These are phyloP conservation scores for Podarcis raffonei DNA, from an alignment of 2,113 vertebrate genomes.

Conservation along the genomic window DNA sequence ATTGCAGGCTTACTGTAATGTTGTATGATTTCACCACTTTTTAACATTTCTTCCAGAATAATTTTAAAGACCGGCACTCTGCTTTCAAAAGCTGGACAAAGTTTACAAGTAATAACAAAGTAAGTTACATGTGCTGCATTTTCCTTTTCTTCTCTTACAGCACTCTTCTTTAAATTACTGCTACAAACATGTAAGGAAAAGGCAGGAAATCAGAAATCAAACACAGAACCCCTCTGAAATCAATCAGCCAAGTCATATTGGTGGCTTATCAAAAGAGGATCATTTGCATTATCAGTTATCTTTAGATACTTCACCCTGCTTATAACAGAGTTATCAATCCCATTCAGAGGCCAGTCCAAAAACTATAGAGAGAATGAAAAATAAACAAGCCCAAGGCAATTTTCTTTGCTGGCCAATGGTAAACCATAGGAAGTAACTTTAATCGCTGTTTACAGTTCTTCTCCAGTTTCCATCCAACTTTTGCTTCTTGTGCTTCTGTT, in stretches of 20 bases:
- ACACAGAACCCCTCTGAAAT: constrained; percentile 51
- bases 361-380: constrained; percentile 73
- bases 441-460: constrained; percentile 75
- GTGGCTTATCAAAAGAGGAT: constrained; percentile 63
- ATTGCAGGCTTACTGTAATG: too few relatives aligned
- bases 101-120: constrained; percentile 51
- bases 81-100: constrained; percentile 56
- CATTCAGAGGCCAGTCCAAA: constrained; percentile 69
- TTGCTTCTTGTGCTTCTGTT: constrained; percentile 70
- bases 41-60: constrained; percentile 47
- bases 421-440: constrained; percentile 74
- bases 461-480: constrained; percentile 77
- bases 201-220: constrained; percentile 48
- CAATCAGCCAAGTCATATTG: constrained; percentile 56
- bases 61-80: constrained; percentile 38
- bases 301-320: constrained; percentile 67
- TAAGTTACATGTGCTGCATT: constrained; percentile 44
- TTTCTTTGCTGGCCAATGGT: constrained; percentile 74
- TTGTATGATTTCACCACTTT: constrained; percentile 42
- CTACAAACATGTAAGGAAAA: constrained; percentile 46
- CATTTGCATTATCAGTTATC: constrained; percentile 73
- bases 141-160: constrained; percentile 14
- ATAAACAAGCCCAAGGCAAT: constrained; percentile 72
- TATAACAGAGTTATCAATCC: constrained; percentile 74
- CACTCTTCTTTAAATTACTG: constrained; percentile 50